A percentile compares a stretch with the other conserved stretches of the same genome.
Conservation (phyloP, 1,140 invertebrate species). For the Hylaeus volcanicus region DNA sequence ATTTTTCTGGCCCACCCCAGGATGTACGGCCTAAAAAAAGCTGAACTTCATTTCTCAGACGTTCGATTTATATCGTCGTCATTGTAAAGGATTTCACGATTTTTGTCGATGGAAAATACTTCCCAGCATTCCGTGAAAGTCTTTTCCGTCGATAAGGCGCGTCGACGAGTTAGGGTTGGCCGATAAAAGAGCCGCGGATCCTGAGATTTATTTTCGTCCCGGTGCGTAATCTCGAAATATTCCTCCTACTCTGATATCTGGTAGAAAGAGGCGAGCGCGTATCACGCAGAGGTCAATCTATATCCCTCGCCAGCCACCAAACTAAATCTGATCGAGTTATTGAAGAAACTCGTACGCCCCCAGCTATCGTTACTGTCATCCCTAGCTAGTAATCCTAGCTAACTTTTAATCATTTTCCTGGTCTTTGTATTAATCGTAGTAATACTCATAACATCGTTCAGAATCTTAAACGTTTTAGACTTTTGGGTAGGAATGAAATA, state of each 20-base stretch:
- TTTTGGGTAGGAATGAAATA: no score
- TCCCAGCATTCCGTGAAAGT: neutral
- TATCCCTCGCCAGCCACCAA: neutral
- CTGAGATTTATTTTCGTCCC: conserved; percentile 59
- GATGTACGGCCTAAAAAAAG: neutral
- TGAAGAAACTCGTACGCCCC: neutral
- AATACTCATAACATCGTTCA: no score
- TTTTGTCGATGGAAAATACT: neutral
- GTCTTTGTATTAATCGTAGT: no score
- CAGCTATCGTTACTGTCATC: no score
- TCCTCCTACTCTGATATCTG: conserved; percentile 47
- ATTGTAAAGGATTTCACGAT: no score
- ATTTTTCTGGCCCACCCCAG: neutral
- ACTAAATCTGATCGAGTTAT: neutral
- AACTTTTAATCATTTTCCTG: no score
- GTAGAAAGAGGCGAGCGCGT: neutral
- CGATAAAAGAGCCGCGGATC: conserved; percentile 53
- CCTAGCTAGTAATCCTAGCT: no score
- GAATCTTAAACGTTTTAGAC: no score
- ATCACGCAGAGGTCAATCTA: conserved; percentile 4
- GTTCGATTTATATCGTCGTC: neutral
- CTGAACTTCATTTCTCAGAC: neutral
- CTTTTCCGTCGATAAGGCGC: conserved; percentile 28
- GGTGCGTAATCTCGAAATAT: conserved; percentile 62
- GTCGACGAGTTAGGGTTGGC: neutral